These are phyloP conservation scores for Cryptus viduatorius DNA, from an alignment of 2,888 invertebrate species.

Conservation along the genomic window DNA sequence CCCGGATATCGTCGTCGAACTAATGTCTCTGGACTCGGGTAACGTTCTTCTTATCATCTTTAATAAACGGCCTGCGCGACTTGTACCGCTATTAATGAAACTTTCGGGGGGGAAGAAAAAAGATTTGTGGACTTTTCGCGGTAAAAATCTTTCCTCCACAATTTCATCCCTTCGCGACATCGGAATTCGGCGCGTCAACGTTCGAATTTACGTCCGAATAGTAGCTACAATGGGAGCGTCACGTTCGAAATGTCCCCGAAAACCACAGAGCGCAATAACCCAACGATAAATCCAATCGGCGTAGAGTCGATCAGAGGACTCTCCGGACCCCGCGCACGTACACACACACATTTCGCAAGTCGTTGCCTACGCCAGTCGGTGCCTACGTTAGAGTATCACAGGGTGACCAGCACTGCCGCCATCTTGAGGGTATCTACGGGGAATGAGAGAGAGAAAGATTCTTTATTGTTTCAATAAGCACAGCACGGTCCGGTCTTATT, in stretches of 20 bases:
- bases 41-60: constrained; percentile 35
- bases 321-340: constrained; percentile 82
- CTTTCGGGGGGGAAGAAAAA: neutral
- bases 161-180: constrained; percentile 30
- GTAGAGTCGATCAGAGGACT: constrained; percentile 78
- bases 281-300: constrained; percentile 81
- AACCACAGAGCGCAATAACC: constrained; percentile 77
- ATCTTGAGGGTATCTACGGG: constrained; percentile 74
- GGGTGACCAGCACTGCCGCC: constrained; percentile 75
- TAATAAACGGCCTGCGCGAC: constrained; percentile 45
- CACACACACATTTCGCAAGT: constrained; percentile 58
- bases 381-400: constrained; percentile 31
- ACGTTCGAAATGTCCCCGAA: constrained; percentile 61
- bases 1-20: constrained; percentile 25
- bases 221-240: constrained; percentile 38
- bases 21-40: neutral
- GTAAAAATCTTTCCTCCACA: neutral
- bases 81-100: constrained; percentile 54
- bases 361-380: neutral
- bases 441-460: constrained; percentile 76
- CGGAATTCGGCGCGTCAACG: constrained; percentile 43
- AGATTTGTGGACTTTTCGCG: constrained; percentile 61
- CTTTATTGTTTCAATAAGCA: constrained; percentile 85
- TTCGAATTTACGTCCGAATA: constrained; percentile 39
- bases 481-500: constrained; percentile 84